Percentiles rank a stretch among this genome's conserved stretches.
These are phyloP conservation scores for Aspiorhynchus laticeps DNA, from an alignment of 2,113 vertebrate species.

Conservation along the genomic window DNA sequence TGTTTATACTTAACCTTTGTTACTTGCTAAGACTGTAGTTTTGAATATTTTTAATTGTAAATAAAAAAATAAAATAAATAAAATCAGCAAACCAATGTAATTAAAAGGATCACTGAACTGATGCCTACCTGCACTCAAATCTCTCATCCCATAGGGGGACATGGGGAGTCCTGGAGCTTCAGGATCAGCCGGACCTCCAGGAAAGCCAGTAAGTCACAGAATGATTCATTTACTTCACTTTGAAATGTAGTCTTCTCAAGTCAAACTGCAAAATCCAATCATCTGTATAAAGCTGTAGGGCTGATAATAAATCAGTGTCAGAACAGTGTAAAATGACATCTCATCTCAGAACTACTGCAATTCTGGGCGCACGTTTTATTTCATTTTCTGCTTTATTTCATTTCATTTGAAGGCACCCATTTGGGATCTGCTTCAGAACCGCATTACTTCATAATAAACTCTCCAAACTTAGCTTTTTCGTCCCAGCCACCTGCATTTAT, in stretches of 20 bases:
- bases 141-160: slow-evolving; percentile 74
- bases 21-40: neutral
- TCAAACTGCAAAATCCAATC: slow-evolving; percentile 4
- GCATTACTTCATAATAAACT: neutral
- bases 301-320: slow-evolving; percentile 31
- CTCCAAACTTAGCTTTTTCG: neutral
- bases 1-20: neutral
- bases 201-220: slow-evolving; percentile 86
- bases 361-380: neutral
- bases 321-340: slow-evolving; percentile 9
- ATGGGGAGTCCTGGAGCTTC: slow-evolving; percentile 81
- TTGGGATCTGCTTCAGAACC: slow-evolving; percentile 7
- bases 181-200: slow-evolving; percentile 87
- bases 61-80: no score
- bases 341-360: neutral
- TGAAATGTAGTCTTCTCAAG: slow-evolving; percentile 14
- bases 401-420: slow-evolving; percentile 6
- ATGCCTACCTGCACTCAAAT: neutral
- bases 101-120: neutral
- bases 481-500: neutral
- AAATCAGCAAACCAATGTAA: neutral
- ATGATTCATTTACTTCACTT: slow-evolving; percentile 1
- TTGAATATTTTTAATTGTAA: neutral
- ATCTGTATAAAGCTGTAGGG: slow-evolving; percentile 4
- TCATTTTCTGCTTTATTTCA: slow-evolving; percentile 38